Evolutionary conservation across 2,888 invertebrate species (phyloP).

Genomic region (Caenorhabditis zanzibari): DNA sequence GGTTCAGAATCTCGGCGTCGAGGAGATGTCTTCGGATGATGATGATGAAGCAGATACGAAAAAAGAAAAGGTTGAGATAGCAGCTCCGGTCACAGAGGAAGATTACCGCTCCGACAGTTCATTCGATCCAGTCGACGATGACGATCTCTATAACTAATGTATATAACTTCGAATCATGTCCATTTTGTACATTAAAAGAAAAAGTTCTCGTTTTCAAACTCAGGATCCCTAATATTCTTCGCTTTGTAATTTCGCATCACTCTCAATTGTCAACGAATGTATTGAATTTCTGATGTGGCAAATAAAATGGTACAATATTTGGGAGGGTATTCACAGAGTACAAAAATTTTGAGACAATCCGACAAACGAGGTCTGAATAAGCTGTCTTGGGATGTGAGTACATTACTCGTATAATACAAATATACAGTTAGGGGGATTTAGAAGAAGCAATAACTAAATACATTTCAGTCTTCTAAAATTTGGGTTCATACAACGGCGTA

Average conservation of each 20-base stretch:
- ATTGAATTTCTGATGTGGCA: constrained; percentile 23
- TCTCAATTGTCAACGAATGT: constrained; percentile 25
- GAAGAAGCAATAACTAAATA: neutral
- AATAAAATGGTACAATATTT: constrained; percentile 15
- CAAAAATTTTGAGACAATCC: constrained; percentile 8
- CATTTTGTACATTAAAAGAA: neutral
- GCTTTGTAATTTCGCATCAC: neutral
- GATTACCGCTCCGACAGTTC: constrained; percentile 1
- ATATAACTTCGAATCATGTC: neutral
- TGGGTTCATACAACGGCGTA: constrained; percentile 20
- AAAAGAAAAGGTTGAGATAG: neutral
- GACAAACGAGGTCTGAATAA: neutral
- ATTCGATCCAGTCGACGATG: constrained; percentile 26
- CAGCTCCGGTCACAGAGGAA: neutral
- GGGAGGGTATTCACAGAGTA: constrained; percentile 17
- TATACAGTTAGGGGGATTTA: constrained; percentile 3
- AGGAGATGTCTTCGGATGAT: constrained; percentile 5
- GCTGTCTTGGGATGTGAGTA: neutral
- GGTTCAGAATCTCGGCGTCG: constrained; percentile 10
- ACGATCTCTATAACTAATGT: neutral
- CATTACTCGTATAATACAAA: constrained; percentile 14
- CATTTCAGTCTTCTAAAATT: neutral
- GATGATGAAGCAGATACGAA: neutral
- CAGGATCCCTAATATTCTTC: neutral
- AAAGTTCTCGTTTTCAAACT: neutral